Evolutionary conservation across 92 coral and sea anemone genomes (phyloP).

Genomic region (Umimayanthus chanpuru): DNA sequence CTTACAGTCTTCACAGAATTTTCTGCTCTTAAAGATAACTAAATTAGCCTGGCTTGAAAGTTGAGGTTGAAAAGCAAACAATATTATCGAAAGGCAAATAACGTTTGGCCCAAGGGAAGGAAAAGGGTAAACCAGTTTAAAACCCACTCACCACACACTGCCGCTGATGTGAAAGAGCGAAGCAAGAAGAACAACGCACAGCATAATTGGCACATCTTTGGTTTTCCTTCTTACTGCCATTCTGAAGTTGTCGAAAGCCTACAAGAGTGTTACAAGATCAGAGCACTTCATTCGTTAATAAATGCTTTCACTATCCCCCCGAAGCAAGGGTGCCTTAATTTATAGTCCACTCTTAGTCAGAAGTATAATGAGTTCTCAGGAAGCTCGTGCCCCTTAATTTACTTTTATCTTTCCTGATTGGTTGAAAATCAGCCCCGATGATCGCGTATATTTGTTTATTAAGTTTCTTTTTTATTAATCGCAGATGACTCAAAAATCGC

Average conservation of each 20-base stretch:
- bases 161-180: slow-evolving; percentile 83
- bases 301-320: slow-evolving; percentile 54
- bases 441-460: slow-evolving; percentile 66
- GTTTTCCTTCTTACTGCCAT: slow-evolving; percentile 68
- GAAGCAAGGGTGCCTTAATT: slow-evolving; percentile 42
- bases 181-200: slow-evolving; percentile 61
- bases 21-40: not conserved
- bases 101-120: slow-evolving; percentile 37
- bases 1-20: not conserved
- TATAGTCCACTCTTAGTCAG: slow-evolving; percentile 35
- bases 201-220: slow-evolving; percentile 67
- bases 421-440: slow-evolving; percentile 46
- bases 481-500: slow-evolving; percentile 66
- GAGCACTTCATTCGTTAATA: slow-evolving; percentile 43
- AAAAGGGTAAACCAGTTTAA: slow-evolving; percentile 25
- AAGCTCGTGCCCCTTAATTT: slow-evolving; percentile 47
- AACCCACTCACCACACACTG: slow-evolving; percentile 73
- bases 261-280: slow-evolving; percentile 46
- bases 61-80: slow-evolving; percentile 17
- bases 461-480: slow-evolving; percentile 74
- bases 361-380: slow-evolving; percentile 31
- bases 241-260: slow-evolving; percentile 63
- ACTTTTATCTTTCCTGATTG: slow-evolving; percentile 70
- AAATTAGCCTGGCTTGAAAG: not conserved
- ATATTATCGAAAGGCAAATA: not conserved